Evolutionary conservation across 1,140 invertebrate genomes (phyloP).

Genomic region (Drosophila serrata): DNA sequence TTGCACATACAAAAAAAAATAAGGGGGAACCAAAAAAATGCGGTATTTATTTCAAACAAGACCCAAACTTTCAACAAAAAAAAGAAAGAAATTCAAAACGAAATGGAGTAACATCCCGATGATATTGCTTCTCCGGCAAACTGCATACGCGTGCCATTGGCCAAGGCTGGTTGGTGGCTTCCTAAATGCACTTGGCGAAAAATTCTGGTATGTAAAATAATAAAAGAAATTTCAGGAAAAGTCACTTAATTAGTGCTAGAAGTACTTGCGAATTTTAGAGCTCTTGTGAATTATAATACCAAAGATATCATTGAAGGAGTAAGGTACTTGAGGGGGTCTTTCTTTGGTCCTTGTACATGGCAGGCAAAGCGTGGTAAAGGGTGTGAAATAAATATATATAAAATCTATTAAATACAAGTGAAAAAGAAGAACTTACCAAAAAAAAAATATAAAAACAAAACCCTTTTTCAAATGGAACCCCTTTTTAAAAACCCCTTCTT

Average conservation of each 20-base stretch:
- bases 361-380: not conserved
- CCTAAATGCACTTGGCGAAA: not conserved
- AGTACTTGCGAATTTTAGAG: not conserved
- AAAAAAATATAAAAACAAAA: too few species aligned
- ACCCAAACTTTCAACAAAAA: slow-evolving; percentile 2
- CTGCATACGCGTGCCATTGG: slow-evolving; percentile 17
- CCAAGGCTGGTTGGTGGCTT: slow-evolving; percentile 13
- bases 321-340: too few species aligned
- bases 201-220: not conserved
- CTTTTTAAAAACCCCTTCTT: too few species aligned
- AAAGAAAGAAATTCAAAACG: slow-evolving; percentile 4
- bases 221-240: not conserved
- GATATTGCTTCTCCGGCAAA: slow-evolving; percentile 6
- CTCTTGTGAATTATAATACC: too few species aligned
- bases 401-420: too few species aligned
- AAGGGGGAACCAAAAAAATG: too few species aligned
- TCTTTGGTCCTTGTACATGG: not conserved
- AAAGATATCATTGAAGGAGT: too few species aligned
- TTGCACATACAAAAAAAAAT: too few species aligned
- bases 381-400: too few species aligned
- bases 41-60: slow-evolving; percentile 81
- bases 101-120: slow-evolving; percentile 2
- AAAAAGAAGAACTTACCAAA: too few species aligned
- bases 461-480: too few species aligned
- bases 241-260: not conserved